Conservation (phyloP, 2,113 vertebrate species). For the Synodontis membranacea region DNA sequence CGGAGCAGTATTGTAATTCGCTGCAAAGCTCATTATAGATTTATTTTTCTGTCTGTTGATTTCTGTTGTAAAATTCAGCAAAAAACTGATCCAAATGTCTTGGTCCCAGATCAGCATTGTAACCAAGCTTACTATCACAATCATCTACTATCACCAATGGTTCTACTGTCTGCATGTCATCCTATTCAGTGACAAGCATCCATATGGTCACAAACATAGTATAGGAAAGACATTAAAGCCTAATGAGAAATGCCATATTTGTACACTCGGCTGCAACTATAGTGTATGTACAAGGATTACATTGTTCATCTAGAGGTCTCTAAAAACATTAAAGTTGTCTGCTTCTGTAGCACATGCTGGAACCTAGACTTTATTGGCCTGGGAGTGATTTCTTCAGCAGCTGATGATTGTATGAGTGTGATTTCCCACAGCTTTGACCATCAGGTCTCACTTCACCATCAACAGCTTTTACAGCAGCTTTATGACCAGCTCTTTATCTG, state of each 20-base stretch:
- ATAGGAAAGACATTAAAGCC: background rate
- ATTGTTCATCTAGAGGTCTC: background rate
- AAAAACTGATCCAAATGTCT: background rate
- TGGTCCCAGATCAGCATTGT: background rate
- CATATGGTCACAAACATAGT: background rate
- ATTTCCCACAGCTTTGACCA: conserved; percentile 36
- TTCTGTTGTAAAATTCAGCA: background rate
- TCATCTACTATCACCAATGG: background rate
- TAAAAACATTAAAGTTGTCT: background rate
- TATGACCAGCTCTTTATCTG: conserved; percentile 49
- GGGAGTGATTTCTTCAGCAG: conserved; percentile 42
- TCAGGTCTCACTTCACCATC: conserved; percentile 47
- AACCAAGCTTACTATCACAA: background rate
- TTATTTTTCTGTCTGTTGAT: background rate
- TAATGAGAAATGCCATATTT: background rate
- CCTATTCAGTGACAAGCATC: background rate
- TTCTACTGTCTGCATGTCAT: background rate
- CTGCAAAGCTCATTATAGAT: background rate
- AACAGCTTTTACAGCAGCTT: conserved; percentile 41
- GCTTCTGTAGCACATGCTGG: background rate
- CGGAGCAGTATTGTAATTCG: background rate
- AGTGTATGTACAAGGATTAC: background rate
- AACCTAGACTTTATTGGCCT: conserved; percentile 26
- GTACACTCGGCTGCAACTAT: background rate
- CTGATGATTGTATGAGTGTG: conserved; percentile 37